A percentile compares a stretch with the other conserved stretches of the same genome.
phyloP scores from a whole-genome alignment of 1,140 invertebrate genomes.

The Bombus pyrosoma region DNA sequence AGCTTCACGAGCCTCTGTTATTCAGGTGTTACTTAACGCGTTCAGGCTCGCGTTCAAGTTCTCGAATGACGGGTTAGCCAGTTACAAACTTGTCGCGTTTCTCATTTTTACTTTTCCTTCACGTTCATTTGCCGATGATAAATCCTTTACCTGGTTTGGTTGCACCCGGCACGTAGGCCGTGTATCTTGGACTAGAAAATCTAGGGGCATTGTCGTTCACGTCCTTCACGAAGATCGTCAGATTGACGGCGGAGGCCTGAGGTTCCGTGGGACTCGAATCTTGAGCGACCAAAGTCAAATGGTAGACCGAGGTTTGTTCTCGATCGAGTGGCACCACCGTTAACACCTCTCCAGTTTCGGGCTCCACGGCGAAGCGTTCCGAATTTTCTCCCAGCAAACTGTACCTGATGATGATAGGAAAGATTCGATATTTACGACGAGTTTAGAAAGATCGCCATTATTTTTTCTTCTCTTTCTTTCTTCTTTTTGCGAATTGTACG shows the following conservation, averaged over 20 bases:
- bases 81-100: not conserved
- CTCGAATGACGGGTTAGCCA: not conserved
- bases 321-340: conserved; percentile 89
- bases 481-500: not conserved
- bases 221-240: conserved; percentile 91
- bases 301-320: conserved; percentile 89
- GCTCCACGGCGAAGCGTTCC: conserved; percentile 89
- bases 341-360: conserved; percentile 89
- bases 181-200: conserved; percentile 88
- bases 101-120: too few relatives aligned
- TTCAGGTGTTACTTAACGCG: conserved; percentile 35
- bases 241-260: conserved; percentile 89
- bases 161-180: conserved; percentile 90
- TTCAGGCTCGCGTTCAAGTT: not conserved
- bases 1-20: not conserved
- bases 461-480: rapidly evolving
- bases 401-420: conserved; percentile 82
- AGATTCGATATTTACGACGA: not conserved
- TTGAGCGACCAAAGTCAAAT: conserved; percentile 92
- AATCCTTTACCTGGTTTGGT: conserved; percentile 86
- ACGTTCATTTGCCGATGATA: too few relatives aligned
- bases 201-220: conserved; percentile 94
- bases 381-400: conserved; percentile 91
- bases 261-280: conserved; percentile 93
- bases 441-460: not conserved